A percentile compares a stretch with the other conserved stretches of the same genome.
phyloP scores from a whole-genome alignment of 2,888 invertebrate species.

The Melinaea marsaeus region DNA sequence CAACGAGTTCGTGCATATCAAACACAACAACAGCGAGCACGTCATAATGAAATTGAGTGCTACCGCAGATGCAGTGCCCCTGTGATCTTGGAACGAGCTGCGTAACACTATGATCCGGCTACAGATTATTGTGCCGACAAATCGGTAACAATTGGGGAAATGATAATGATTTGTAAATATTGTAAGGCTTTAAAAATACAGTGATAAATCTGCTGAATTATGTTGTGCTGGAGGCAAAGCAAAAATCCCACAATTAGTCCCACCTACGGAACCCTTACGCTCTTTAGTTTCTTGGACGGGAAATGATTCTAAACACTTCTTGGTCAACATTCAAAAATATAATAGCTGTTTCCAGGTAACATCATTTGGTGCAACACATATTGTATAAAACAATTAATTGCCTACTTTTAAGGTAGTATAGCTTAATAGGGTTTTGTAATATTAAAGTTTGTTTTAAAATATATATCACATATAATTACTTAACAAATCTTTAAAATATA shows the following conservation, averaged over 20 bases:
- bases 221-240: no score
- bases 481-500: conserved; percentile 11
- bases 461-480: conserved; percentile 10
- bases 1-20: conserved; percentile 28
- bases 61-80: conserved; percentile 13
- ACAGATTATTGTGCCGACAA: conserved; percentile 19
- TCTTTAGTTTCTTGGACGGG: no score
- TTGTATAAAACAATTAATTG: no score
- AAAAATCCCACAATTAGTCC: no score
- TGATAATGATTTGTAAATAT: conserved; percentile 18
- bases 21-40: conserved; percentile 31
- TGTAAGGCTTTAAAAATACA: not conserved
- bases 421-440: conserved; percentile 1
- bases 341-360: no score
- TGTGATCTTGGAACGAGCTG: conserved; percentile 32
- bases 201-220: no score
- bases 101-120: conserved; percentile 32
- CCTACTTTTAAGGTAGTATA: no score
- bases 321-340: no score
- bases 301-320: no score
- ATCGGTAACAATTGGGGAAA: no score
- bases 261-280: no score
- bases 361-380: no score
- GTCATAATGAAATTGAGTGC: conserved; percentile 35
- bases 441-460: conserved; percentile 20